Evolutionary conservation across 2,113 vertebrate species (phyloP).

Genomic region (Rhipidura dahli): DNA sequence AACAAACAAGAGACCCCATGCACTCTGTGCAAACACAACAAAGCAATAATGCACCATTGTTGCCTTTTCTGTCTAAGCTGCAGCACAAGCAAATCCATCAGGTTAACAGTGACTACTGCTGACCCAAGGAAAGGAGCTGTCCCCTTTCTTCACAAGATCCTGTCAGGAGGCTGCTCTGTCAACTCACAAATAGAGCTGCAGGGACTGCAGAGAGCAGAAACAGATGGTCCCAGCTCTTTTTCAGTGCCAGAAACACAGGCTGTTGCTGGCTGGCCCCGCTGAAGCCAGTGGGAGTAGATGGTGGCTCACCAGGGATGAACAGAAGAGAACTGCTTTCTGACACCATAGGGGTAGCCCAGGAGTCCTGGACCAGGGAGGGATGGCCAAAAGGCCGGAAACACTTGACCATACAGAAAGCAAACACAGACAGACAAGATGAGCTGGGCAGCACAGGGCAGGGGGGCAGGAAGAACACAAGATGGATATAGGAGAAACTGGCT

Average conservation of each 20-base stretch:
- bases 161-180: neutral
- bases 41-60: neutral
- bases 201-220: neutral
- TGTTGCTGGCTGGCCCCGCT: neutral
- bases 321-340: neutral
- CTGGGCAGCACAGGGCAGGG: neutral
- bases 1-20: neutral
- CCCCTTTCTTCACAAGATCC: neutral
- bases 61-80: neutral
- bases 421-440: neutral
- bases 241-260: neutral
- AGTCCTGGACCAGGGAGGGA: neutral
- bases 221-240: conserved; percentile 27
- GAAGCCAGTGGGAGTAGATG: neutral
- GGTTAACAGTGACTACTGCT: neutral
- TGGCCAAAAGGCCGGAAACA: neutral
- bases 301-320: neutral
- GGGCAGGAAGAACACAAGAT: neutral
- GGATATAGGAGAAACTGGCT: neutral
- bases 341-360: neutral
- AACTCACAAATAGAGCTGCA: neutral
- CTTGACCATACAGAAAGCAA: neutral
- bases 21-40: neutral
- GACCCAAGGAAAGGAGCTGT: neutral
- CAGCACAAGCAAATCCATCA: neutral